A percentile compares a stretch with the other conserved stretches of the same genome.
phyloP scores from a whole-genome alignment of 2,888 invertebrate genomes.

The Camponotus fellah region DNA sequence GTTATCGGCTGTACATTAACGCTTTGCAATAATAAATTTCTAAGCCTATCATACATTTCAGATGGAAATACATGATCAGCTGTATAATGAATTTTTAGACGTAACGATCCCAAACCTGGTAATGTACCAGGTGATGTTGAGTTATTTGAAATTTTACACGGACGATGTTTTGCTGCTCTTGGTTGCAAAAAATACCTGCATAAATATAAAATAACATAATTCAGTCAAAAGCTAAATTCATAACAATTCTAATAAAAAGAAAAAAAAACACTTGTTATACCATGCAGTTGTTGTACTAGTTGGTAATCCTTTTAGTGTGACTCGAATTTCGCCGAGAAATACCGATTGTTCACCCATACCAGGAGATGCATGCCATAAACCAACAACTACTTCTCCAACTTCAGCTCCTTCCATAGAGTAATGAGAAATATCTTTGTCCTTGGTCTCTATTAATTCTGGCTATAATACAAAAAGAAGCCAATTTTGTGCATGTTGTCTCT shows the following conservation, averaged over 20 bases:
- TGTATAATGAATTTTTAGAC: constrained; percentile 95
- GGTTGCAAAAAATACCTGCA: constrained; percentile 93
- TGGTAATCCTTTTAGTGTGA: constrained; percentile 91
- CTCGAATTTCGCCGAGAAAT: constrained; percentile 95
- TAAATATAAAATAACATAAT: constrained; percentile 56
- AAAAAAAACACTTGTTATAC: constrained; percentile 85
- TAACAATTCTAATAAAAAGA: background rate
- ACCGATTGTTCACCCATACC: constrained; percentile 92
- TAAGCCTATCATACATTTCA: constrained; percentile 92
- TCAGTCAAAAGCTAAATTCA: background rate
- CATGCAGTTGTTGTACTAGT: constrained; percentile 90
- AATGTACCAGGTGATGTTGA: constrained; percentile 92
- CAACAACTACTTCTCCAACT: constrained; percentile 93
- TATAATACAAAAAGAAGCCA: constrained; percentile 56
- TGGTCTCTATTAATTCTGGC: constrained; percentile 82
- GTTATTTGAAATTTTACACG: constrained; percentile 87
- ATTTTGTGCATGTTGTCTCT: background rate
- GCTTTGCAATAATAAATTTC: constrained; percentile 92
- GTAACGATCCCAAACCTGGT: constrained; percentile 92
- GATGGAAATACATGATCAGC: constrained; percentile 96
- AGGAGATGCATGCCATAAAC: constrained; percentile 95
- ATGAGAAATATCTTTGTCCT: constrained; percentile 84
- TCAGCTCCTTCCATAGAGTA: constrained; percentile 88
- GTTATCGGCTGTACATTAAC: constrained; percentile 92
- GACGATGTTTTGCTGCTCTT: constrained; percentile 89